These are phyloP conservation scores for Ctenopoma multispine DNA, from an alignment of 2,797 vertebrate species.

Conservation along the genomic window DNA sequence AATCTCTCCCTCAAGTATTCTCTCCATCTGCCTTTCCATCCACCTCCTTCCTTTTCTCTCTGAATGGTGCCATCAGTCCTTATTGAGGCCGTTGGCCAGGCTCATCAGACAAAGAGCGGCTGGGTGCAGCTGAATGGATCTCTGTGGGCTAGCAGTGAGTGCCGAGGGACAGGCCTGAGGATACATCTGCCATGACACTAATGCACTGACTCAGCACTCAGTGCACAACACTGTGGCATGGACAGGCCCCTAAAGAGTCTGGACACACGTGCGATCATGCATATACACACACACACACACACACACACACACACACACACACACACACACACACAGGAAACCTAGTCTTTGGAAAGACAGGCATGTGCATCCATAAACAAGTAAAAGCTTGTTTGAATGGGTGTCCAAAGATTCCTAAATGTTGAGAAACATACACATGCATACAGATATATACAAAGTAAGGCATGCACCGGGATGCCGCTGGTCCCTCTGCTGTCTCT, in stretches of 20 bases:
- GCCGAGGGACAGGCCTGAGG: constrained; percentile 61
- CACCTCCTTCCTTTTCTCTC: constrained; percentile 17
- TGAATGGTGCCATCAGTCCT: constrained; percentile 66
- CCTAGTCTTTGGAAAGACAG: constrained; percentile 21
- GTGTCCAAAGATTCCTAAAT: constrained; percentile 30
- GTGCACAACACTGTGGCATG: constrained; percentile 32
- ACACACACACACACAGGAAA: constrained; percentile 30
- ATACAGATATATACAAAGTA: constrained; percentile 10
- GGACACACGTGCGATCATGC: constrained; percentile 11
- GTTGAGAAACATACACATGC: constrained; percentile 24
- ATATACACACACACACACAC: constrained; percentile 2
- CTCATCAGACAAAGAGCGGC: constrained; percentile 70
- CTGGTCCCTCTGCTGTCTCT: constrained; percentile 25
- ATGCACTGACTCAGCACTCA: constrained; percentile 69
- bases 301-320: constrained; percentile 31
- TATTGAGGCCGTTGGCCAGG: constrained; percentile 65
- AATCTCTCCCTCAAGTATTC: constrained; percentile 8
- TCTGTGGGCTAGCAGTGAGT: constrained; percentile 60
- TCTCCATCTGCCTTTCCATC: background rate
- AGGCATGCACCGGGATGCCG: constrained; percentile 25
- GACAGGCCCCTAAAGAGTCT: constrained; percentile 33
- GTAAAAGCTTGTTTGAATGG: constrained; percentile 43
- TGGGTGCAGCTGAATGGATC: constrained; percentile 70
- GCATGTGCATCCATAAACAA: constrained; percentile 38
- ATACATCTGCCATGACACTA: constrained; percentile 76